A percentile compares a stretch with the other conserved stretches of the same genome.
Evolutionary conservation across 1,140 invertebrate genomes (phyloP).

Genomic region (Drosophila yakuba): DNA sequence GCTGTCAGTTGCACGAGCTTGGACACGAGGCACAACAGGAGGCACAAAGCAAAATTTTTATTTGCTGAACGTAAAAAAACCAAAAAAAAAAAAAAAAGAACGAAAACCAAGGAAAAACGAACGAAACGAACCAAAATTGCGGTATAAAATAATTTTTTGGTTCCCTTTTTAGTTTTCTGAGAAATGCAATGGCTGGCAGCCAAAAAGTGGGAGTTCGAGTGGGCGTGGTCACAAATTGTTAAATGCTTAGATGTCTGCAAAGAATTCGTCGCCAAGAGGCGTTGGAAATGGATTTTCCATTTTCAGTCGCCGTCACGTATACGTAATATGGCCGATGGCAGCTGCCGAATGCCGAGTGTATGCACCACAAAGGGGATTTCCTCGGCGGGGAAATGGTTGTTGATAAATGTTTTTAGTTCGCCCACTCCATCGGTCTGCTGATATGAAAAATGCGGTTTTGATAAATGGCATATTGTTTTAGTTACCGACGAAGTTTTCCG

Average conservation of each 20-base stretch:
- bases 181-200: constrained; percentile 61
- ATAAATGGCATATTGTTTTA: constrained; percentile 44
- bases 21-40: constrained; percentile 51
- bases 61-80: constrained; percentile 20
- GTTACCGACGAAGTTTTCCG: constrained; percentile 16
- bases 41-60: constrained; percentile 57
- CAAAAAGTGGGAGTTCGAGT: constrained; percentile 30
- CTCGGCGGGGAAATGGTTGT: constrained; percentile 8
- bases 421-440: not conserved
- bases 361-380: constrained; percentile 16
- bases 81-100: not conserved
- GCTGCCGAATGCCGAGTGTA: constrained; percentile 34
- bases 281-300: constrained; percentile 40
- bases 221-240: constrained; percentile 53
- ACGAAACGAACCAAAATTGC: constrained; percentile 57
- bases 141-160: constrained; percentile 46
- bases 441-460: constrained; percentile 34
- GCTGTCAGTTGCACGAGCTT: constrained; percentile 65
- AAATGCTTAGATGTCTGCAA: constrained; percentile 61
- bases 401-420: constrained; percentile 46
- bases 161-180: constrained; percentile 26
- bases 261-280: constrained; percentile 56
- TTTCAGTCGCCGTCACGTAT: constrained; percentile 45
- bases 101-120: constrained; percentile 3
- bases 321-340: constrained; percentile 38